Evolutionary conservation across 1,140 invertebrate species (phyloP).

Genomic region (Probaryconus sp.): DNA sequence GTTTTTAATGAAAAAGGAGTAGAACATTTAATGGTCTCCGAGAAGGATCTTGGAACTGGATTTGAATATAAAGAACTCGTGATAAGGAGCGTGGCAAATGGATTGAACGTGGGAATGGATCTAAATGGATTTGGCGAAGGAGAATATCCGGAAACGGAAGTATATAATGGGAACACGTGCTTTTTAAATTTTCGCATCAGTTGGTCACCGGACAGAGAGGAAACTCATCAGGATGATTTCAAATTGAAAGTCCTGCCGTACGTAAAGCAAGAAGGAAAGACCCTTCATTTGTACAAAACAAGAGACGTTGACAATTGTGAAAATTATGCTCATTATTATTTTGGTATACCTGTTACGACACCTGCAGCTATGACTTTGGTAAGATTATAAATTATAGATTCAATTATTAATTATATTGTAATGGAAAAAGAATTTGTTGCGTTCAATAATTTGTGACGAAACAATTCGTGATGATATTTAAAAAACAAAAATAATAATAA

Average conservation of each 20-base stretch:
- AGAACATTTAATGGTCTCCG: neutral
- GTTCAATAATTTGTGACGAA: too few relatives aligned
- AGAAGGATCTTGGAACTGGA: neutral
- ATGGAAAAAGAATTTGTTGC: too few relatives aligned
- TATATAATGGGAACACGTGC: too few relatives aligned
- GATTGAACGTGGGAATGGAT: constrained; percentile 15
- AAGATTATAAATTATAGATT: neutral
- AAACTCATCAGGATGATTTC: constrained; percentile 29
- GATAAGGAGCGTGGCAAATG: neutral
- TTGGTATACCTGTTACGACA: neutral
- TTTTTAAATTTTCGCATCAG: too few relatives aligned
- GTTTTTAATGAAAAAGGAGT: constrained; percentile 21
- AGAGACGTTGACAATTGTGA: constrained; percentile 4
- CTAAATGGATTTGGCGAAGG: constrained; percentile 13
- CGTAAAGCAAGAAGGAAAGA: constrained; percentile 11
- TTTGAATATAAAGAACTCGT: neutral
- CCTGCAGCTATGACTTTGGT: too few relatives aligned
- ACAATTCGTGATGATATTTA: too few relatives aligned
- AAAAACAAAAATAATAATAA: too few relatives aligned
- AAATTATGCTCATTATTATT: neutral
- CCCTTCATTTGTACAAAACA: constrained; percentile 20
- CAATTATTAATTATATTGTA: too few relatives aligned
- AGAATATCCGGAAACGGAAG: neutral
- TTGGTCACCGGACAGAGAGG: neutral
- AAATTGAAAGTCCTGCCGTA: constrained; percentile 31